phyloP scores from a whole-genome alignment of 2,888 invertebrate species.

The Cryptosula pallasiana region DNA sequence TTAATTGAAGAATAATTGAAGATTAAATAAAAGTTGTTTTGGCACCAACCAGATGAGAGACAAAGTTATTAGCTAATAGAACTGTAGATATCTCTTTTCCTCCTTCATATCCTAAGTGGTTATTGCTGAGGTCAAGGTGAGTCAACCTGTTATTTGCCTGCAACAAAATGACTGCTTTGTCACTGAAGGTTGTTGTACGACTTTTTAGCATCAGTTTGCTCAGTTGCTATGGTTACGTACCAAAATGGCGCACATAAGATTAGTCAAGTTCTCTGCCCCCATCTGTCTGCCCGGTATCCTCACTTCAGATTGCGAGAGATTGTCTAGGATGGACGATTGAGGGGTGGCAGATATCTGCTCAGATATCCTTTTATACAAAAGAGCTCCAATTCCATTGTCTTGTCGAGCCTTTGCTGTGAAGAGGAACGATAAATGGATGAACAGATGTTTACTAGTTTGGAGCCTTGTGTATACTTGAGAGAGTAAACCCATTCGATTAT shows the following conservation, averaged over 20 bases:
- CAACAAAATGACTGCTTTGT: background rate
- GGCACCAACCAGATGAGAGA: slow-evolving; percentile 23
- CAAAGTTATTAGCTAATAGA: slow-evolving; percentile 11
- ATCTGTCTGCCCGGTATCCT: slow-evolving; percentile 23
- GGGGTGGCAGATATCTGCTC: background rate
- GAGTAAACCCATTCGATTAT: no score
- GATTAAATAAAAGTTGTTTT: no score
- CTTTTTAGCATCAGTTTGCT: no score
- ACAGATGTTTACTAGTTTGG: no score
- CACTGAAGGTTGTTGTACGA: no score
- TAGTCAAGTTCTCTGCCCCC: slow-evolving; percentile 21
- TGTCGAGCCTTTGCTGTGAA: background rate
- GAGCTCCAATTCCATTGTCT: background rate
- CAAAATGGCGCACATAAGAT: slow-evolving; percentile 18
- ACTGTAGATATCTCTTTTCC: slow-evolving; percentile 22
- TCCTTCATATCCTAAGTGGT: slow-evolving; percentile 19
- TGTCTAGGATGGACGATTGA: background rate
- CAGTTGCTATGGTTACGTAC: no score
- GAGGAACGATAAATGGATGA: no score
- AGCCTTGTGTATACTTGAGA: no score
- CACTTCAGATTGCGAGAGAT: background rate
- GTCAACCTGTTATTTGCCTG: slow-evolving; percentile 21
- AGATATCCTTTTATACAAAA: slow-evolving; percentile 9
- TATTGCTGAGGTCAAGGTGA: slow-evolving; percentile 20
- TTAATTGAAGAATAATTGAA: no score